Base-by-base conservation (phyloP, 2,797 vertebrate species). In the Macroramphosus scolopax region DNA sequence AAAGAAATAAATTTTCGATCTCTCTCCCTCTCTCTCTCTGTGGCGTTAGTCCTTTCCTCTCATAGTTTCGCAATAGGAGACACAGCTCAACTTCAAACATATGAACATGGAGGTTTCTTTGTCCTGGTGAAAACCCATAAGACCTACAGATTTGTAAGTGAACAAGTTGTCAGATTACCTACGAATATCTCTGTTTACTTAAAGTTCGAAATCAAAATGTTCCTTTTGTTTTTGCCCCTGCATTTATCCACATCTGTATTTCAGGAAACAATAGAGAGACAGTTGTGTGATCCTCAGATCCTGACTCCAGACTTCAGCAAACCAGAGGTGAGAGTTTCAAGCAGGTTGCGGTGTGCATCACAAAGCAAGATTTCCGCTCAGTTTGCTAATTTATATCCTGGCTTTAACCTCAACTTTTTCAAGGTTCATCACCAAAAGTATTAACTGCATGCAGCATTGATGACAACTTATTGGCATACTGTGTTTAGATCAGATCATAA, bases 241-340 rank as follows among this genome's bases (percentile, higher is more conserved):
- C 16, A 29, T 62, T 5, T 29, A 2, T 33, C 4, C 13, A 2
- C 2, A 12, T 30, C 1, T 72, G 18, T 38, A 3, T 84, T 78
- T 47, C 72, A 99, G 97, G 95, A 97, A 61, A 88, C 85, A 9
- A 56, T 99, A 82, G 92, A 93, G 75, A 89, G 61, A 46, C 96
- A 99, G 84, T 73, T 98, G 75, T 87, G 80, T 70, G 89, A 93
- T 52, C 95, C 97, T 51, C 87, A 80, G 46, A 92, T 89, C 52
- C 88, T 98, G 54, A 89, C 81, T 70, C 92, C 90, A 9, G 97
- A 99, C 85, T 95, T 94, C 68, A 97, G 96, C 86, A 97, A 95
- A 82, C 92, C 95, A 58, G 93, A 98, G 92, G 97, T 98, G 54
- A 79, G 82, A 53, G 7, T 14, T 30, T n/a, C n/a, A n/a, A n/a